Conservation (phyloP, 2,888 invertebrate genomes). For the Noctua comes region DNA sequence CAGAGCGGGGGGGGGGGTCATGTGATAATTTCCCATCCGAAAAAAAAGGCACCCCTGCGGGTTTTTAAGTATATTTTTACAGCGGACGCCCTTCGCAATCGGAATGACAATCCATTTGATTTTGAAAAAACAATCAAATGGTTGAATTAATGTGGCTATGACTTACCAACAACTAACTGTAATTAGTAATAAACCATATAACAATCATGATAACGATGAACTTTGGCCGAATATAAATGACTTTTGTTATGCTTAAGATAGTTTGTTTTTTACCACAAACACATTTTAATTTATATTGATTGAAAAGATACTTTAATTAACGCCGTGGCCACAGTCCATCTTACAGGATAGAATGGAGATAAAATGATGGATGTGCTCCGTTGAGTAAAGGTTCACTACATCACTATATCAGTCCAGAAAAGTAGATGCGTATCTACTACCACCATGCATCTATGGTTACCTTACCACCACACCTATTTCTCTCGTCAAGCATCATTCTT, state of each 20-base stretch:
- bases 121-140: background rate
- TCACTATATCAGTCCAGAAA: too few species aligned
- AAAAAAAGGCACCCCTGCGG: too few species aligned
- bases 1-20: too few species aligned
- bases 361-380: too few species aligned
- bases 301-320: background rate
- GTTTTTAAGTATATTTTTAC: too few species aligned
- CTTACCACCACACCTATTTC: background rate
- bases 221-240: constrained; percentile 5
- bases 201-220: constrained; percentile 16
- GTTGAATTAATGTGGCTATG: background rate
- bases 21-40: too few species aligned
- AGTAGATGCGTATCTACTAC: too few species aligned
- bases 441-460: too few species aligned
- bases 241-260: background rate
- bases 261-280: background rate
- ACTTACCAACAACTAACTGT: too few species aligned
- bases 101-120: background rate
- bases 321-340: background rate
- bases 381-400: background rate
- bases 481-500: background rate
- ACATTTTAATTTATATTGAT: background rate
- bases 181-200: background rate
- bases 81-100: too few species aligned
- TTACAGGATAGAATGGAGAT: too few species aligned